Conservation (phyloP, 2,888 invertebrate genomes). For the Acleris sparsana region DNA sequence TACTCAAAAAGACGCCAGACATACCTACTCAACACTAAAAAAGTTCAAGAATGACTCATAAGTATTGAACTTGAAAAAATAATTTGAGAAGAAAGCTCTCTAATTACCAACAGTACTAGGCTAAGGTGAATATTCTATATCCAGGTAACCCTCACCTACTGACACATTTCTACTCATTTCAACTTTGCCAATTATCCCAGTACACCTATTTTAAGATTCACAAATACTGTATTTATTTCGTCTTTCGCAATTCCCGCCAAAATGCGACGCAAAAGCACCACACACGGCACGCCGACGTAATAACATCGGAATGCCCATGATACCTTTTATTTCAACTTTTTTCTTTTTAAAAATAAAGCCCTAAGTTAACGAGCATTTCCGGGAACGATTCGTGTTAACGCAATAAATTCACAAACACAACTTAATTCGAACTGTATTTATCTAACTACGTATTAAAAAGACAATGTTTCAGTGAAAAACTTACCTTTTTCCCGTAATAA, state of each 20-base stretch:
- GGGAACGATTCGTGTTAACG: constrained; percentile 51
- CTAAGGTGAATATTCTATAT: constrained; percentile 72
- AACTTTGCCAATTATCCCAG: constrained; percentile 58
- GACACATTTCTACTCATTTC: constrained; percentile 67
- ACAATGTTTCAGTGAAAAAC: constrained; percentile 69
- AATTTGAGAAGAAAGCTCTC: constrained; percentile 31
- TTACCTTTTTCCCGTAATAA: constrained; percentile 65
- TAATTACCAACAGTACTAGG: constrained; percentile 48
- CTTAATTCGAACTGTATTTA: constrained; percentile 32
- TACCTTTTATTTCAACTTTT: constrained; percentile 71
- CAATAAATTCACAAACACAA: constrained; percentile 32
- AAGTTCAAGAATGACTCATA: constrained; percentile 9
- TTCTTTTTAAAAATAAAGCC: constrained; percentile 64
- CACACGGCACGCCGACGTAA: constrained; percentile 65
- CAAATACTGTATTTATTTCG: constrained; percentile 40
- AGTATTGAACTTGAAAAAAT: constrained; percentile 37
- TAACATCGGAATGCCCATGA: constrained; percentile 77
- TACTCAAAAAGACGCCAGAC: not conserved
- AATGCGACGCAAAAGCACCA: constrained; percentile 51
- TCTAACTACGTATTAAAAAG: constrained; percentile 42
- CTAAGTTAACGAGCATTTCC: constrained; percentile 66
- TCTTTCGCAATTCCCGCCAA: constrained; percentile 55
- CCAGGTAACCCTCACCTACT: constrained; percentile 78
- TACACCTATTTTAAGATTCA: constrained; percentile 65
- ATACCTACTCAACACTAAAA: not conserved